Base-by-base conservation (phyloP, 2,113 vertebrate species). In the Saguinus imperator region DNA sequence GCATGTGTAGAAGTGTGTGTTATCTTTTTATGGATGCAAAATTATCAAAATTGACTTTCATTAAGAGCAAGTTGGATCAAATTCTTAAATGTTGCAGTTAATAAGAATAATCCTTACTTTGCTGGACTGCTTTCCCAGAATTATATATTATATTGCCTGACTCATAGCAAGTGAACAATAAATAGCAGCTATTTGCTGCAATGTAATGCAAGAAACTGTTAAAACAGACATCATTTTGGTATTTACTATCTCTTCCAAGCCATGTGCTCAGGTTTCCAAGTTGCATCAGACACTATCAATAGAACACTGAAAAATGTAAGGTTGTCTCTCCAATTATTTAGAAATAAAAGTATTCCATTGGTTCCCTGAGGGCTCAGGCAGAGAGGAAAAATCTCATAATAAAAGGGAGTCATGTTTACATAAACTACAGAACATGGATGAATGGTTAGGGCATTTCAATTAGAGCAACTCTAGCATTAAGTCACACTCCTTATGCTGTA, bases 91-190 rank as follows among this genome's bases (percentile, higher is more conserved):
- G 66, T 18, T 64, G 13, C 23, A 21, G 20, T 89, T 82, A 76
- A 43, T 73, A 64, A 27, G 6, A 40, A 77, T 77, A 82, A 43
- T 68, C 57, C 23, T 81, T 21, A 21, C 9, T n/a, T 35, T 89
- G 68, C 25, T 88, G 52, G 40, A 88, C 73, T 82, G 18, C 50
- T 91, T 10, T 68, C 72, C 73, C 48, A 87, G 35, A 89, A 94
- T 87, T 92, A 90, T 94, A 94, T 85, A 77, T 88, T 94, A 55
- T 16, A 48, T 45, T 91, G 43, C 16, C 50, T 32, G 57, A 95
- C 52, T 70, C 57, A 91, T 8, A 70, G 77, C 50, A 72, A 77
- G 37, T 43, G 21, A 86, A 72, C 66, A 83, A 87, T 87, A 89
- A 92, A 89, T 77, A 37, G 29, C 17, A 77, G 75, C 16, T 32